Conservation (phyloP, 1,140 invertebrate genomes). For the Euwallacea similis region DNA sequence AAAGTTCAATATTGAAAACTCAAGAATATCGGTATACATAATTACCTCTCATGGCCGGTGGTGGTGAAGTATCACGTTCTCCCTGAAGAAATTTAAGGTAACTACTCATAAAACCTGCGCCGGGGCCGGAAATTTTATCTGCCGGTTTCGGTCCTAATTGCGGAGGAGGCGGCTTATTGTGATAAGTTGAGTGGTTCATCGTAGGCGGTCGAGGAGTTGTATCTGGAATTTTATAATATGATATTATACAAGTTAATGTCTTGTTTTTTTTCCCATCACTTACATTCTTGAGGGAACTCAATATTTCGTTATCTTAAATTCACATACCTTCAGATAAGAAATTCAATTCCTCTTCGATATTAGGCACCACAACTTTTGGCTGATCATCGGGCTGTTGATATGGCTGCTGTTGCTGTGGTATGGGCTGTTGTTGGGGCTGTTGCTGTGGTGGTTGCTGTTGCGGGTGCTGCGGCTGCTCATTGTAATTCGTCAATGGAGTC, state of each 20-base stretch:
- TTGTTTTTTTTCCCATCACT: neutral
- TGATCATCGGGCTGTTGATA: constrained; percentile 62
- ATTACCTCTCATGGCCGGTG: constrained; percentile 62
- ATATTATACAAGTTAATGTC: too few species aligned
- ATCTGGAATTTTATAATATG: constrained; percentile 32
- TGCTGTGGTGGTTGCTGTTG: constrained; percentile 47
- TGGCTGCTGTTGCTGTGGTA: constrained; percentile 46
- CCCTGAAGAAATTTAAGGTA: constrained; percentile 83
- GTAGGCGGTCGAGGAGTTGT: constrained; percentile 44
- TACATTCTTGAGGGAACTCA: neutral
- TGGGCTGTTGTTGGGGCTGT: constrained; percentile 35
- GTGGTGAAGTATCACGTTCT: constrained; percentile 76
- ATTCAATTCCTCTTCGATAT: constrained; percentile 82
- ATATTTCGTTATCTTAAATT: too few species aligned
- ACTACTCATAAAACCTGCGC: constrained; percentile 80
- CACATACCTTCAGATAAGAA: constrained; percentile 67
- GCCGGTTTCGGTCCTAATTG: constrained; percentile 54
- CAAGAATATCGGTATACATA: neutral
- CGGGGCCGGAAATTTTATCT: constrained; percentile 60
- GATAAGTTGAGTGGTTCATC: constrained; percentile 42
- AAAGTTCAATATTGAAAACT: neutral
- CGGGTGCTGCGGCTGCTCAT: constrained; percentile 51
- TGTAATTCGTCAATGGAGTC: constrained; percentile 62
- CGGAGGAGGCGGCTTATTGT: constrained; percentile 13
- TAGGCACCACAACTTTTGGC: constrained; percentile 80